Evolutionary conservation across 2,113 vertebrate genomes (phyloP).

Genomic region (Parotia lawesii): DNA sequence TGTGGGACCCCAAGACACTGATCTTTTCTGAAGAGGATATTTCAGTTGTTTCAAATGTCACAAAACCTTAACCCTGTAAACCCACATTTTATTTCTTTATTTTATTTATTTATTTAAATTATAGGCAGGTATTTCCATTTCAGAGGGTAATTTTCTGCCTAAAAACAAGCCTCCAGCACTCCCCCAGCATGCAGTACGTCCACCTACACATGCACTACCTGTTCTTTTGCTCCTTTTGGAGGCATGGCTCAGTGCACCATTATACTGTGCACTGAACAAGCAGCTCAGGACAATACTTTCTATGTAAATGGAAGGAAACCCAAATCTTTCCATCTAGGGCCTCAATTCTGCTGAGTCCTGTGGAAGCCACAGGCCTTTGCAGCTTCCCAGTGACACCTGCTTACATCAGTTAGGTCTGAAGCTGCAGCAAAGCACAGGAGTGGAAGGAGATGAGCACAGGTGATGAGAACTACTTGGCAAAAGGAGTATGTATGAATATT

Average conservation of each 20-base stretch:
- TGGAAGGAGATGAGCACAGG: neutral
- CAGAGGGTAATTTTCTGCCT: neutral
- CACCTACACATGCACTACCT: neutral
- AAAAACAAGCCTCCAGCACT: neutral
- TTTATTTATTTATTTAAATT: neutral
- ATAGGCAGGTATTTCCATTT: neutral
- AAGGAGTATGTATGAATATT: neutral
- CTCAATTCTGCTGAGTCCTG: neutral
- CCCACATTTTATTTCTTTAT: accelerated
- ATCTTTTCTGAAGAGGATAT: neutral
- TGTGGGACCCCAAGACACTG: neutral
- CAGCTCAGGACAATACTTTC: neutral
- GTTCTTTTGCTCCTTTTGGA: neutral
- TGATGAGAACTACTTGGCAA: neutral
- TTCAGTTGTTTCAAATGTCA: neutral
- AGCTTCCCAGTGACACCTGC: neutral
- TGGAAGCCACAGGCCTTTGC: neutral
- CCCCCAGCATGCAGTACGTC: accelerated
- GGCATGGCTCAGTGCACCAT: neutral
- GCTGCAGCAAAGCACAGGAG: neutral
- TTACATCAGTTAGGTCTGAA: neutral
- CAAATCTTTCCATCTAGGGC: neutral
- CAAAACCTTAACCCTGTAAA: neutral
- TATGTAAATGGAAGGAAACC: neutral
- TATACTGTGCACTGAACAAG: neutral